Base-by-base conservation (phyloP, 2,797 vertebrate species). In the Cygnus olor region DNA sequence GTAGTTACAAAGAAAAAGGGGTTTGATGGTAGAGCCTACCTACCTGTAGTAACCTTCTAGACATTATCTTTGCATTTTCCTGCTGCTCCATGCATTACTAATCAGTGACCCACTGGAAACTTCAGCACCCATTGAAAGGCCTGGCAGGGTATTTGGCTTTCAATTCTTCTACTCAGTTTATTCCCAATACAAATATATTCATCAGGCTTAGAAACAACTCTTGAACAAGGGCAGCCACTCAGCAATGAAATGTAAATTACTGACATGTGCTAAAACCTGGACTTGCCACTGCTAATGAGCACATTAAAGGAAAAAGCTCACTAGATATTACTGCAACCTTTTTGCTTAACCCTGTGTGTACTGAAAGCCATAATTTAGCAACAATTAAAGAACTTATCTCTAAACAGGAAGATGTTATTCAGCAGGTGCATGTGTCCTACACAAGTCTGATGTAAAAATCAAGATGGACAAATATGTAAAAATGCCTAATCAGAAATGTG, bases 101-200 rank as follows among this genome's bases (percentile, higher is more conserved):
- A 99, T 99, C 98, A 98, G 97, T 96, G 98, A 98, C 96, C 98
- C 97, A 98, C 98, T 97, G 98, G 98, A 98, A 98, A 98, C 98
- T 98, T 97, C 97, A 92, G 98, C 97, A 98, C 94, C 97, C 94
- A 96, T 95, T 98, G 97, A 98, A 98, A 98, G 98, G 98, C 97
- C 96, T 98, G 97, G 98, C 98, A 98, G 98, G 98, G 96, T 97
- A 98, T 97, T 98, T 98, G 97, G 97, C 96, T 98, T 98, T 98
- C 98, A 97, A 98, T 98, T 98, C 98, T 97, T 98, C 96, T 97
- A 96, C 96, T 97, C 96, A 98, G 98, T 98, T 98, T 98, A 98
- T 98, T 98, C 97, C 97, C 95, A 96, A 97, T 97, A 98, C 94
- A 97, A 97, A 89, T 97, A 97, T 96, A 98, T 97, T 98, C 97